These are phyloP conservation scores for Hapalemur alaotrensis DNA, from an alignment of 2,797 vertebrate species.

Conservation along the genomic window DNA sequence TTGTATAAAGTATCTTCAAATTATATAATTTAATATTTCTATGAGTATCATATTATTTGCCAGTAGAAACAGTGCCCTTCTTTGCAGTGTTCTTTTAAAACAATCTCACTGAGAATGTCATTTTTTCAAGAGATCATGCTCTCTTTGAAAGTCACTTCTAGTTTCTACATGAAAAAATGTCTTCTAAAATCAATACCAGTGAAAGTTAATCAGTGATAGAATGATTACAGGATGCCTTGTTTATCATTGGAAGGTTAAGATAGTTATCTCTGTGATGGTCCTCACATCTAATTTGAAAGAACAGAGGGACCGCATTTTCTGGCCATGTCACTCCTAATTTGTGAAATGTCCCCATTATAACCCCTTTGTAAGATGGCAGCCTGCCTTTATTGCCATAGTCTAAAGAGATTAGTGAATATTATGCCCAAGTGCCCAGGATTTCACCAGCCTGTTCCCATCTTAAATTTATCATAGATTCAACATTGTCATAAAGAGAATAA, in stretches of 20 bases:
- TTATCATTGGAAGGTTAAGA: conserved; percentile 46
- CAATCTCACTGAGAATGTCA: neutral
- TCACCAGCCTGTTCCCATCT: neutral
- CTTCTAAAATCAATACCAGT: conserved; percentile 55
- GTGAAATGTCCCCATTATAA: conserved; percentile 11
- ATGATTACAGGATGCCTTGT: conserved; percentile 42
- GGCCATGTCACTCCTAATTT: neutral
- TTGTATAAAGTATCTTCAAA: neutral
- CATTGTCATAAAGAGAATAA: conserved; percentile 31
- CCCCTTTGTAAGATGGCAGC: neutral
- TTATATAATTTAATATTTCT: neutral
- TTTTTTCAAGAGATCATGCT: conserved; percentile 29
- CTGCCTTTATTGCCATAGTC: neutral
- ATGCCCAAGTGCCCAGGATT: neutral
- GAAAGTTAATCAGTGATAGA: conserved; percentile 54
- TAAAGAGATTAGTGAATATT: conserved; percentile 39
- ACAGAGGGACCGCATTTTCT: conserved; percentile 2
- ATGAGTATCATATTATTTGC: neutral
- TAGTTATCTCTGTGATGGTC: conserved; percentile 39
- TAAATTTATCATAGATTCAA: conserved; percentile 29
- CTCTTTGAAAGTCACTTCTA: conserved; percentile 56
- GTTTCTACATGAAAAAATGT: conserved; percentile 49
- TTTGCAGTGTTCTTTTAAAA: conserved; percentile 32
- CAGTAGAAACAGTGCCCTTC: neutral
- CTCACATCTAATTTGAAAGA: conserved; percentile 46